These are phyloP conservation scores for Pangasius djambal DNA, from an alignment of 2,797 vertebrate species.

Conservation along the genomic window DNA sequence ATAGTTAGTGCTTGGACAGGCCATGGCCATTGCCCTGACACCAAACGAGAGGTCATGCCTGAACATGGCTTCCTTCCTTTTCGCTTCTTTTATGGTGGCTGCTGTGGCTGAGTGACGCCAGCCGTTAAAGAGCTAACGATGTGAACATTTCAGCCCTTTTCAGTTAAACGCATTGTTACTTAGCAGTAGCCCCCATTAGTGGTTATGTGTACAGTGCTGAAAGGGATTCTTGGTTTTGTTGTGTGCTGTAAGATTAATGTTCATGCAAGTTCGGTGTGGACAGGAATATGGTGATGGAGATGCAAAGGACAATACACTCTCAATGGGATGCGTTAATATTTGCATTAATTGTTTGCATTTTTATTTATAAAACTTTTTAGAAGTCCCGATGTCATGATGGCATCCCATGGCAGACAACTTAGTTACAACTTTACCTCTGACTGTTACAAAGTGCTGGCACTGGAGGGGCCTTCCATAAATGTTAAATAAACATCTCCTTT, in stretches of 20 bases:
- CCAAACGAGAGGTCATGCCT: conserved; percentile 65
- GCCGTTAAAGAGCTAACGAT: conserved; percentile 60
- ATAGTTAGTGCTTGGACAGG: conserved; percentile 61
- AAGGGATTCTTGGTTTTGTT: neutral
- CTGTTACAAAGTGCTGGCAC: neutral
- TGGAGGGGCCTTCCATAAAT: too few species aligned
- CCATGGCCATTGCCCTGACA: conserved; percentile 50
- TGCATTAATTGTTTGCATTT: neutral
- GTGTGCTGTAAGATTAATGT: neutral
- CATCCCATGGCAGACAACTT: neutral
- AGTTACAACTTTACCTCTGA: too few species aligned
- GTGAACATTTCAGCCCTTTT: conserved; percentile 41
- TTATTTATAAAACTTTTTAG: neutral
- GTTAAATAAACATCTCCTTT: neutral
- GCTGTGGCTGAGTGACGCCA: conserved; percentile 64
- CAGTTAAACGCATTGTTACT: conserved; percentile 21
- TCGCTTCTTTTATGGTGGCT: conserved; percentile 63
- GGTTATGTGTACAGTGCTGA: conserved; percentile 3
- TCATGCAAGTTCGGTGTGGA: neutral
- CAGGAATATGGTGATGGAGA: neutral
- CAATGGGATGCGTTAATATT: neutral
- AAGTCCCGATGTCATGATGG: too few species aligned
- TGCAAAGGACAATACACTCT: neutral
- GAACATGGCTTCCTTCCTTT: conserved; percentile 71
- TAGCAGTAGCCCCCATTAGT: conserved; percentile 17